Percentiles rank a stretch among this genome's conserved stretches.
phyloP scores from a whole-genome alignment of 2,888 invertebrate genomes.

The Heliconius aoede region DNA sequence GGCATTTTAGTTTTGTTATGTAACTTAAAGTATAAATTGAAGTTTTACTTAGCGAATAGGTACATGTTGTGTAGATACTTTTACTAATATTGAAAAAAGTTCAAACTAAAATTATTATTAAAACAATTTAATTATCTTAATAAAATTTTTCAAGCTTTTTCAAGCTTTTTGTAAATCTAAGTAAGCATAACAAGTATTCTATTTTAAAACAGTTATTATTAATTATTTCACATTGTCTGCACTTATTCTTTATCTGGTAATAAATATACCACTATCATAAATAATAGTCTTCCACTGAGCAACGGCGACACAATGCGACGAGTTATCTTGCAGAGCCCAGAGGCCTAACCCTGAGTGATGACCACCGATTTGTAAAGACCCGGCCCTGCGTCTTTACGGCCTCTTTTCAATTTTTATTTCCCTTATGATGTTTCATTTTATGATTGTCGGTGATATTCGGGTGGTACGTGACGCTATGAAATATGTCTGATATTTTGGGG shows the following conservation, averaged over 20 bases:
- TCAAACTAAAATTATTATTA: too few relatives aligned
- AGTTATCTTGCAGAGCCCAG: constrained; percentile 71
- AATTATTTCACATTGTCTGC: background rate
- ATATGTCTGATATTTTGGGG: constrained; percentile 55
- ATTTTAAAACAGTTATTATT: background rate
- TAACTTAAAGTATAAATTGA: too few relatives aligned
- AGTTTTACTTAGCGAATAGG: too few relatives aligned
- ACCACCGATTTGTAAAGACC: constrained; percentile 80
- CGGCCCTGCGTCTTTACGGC: constrained; percentile 71
- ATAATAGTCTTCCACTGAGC: constrained; percentile 70
- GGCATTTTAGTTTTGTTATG: background rate
- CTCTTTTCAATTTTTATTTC: constrained; percentile 81
- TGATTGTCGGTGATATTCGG: constrained; percentile 75
- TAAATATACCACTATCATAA: constrained; percentile 53
- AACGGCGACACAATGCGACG: constrained; percentile 74
- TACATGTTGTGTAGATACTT: too few relatives aligned
- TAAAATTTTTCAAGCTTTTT: background rate
- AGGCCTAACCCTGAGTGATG: constrained; percentile 78
- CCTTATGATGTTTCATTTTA: constrained; percentile 81
- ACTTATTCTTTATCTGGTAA: constrained; percentile 3
- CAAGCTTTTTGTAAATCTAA: background rate
- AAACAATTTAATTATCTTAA: too few relatives aligned
- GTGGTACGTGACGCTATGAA: constrained; percentile 66
- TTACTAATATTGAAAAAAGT: too few relatives aligned
- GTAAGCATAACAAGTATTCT: background rate